phyloP scores from a whole-genome alignment of 2,888 invertebrate genomes.

The Lithophane ornitopus region DNA sequence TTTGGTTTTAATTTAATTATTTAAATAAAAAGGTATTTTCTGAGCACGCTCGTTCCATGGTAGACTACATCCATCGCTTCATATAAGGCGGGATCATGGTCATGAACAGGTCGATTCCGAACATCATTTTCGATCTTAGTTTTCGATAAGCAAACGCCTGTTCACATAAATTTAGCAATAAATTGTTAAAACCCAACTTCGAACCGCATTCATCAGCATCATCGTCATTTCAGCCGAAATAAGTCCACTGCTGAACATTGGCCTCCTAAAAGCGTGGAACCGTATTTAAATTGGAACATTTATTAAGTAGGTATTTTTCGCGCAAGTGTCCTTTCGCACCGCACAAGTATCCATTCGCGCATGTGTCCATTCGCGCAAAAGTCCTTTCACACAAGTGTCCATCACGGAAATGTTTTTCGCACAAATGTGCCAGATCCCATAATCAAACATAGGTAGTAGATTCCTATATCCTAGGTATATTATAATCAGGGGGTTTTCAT shows the following conservation, averaged over 20 bases:
- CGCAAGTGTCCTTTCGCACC: not conserved
- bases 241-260: not conserved
- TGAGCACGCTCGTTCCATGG: not conserved
- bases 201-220: not conserved
- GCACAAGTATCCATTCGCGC: not conserved
- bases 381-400: not conserved
- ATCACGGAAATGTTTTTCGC: not conserved
- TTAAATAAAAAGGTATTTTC: not conserved
- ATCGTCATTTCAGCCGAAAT: not conserved
- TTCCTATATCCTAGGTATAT: too few relatives aligned
- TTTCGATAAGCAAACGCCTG: conserved; percentile 7
- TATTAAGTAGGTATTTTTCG: not conserved
- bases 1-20: too few relatives aligned
- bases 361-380: not conserved
- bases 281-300: not conserved
- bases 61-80: not conserved
- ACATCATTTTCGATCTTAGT: not conserved
- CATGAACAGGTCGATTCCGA: not conserved
- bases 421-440: not conserved
- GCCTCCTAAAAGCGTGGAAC: too few relatives aligned
- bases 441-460: not conserved
- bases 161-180: conserved; percentile 16
- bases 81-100: not conserved
- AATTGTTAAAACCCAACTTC: not conserved
- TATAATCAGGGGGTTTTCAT: too few relatives aligned